A percentile compares a stretch with the other conserved stretches of the same genome.
Conservation (phyloP, 2,797 vertebrate genomes). For the Rhabdophis nuchalis region DNA sequence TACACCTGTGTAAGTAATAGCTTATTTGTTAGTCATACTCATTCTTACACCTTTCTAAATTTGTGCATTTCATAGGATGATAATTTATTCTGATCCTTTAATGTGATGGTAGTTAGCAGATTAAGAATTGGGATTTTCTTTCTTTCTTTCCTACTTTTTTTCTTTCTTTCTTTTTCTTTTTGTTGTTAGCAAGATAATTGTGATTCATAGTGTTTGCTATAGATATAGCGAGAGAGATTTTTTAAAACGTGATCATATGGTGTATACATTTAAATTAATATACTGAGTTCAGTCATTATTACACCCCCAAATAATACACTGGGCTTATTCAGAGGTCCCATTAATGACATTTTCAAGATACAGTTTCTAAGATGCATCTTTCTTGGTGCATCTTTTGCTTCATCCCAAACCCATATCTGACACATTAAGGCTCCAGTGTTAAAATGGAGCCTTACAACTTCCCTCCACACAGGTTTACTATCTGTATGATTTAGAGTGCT, state of each 20-base stretch:
- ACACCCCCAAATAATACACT: not conserved
- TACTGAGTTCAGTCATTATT: not conserved
- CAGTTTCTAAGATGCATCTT: not conserved
- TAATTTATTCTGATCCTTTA: not conserved
- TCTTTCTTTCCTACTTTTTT: too few species aligned
- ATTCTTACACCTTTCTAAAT: not conserved
- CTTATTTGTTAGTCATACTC: not conserved
- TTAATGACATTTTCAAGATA: not conserved
- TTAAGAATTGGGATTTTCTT: not conserved
- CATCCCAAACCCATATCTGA: not conserved
- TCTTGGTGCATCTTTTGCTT: not conserved
- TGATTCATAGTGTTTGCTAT: not conserved
- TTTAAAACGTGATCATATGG: not conserved
- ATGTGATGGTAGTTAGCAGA: not conserved
- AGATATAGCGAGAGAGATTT: conserved; percentile 3
- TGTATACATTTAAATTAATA: not conserved
- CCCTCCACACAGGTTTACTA: not conserved
- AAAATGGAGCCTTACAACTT: not conserved
- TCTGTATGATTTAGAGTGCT: not conserved
- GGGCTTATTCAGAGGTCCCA: not conserved
- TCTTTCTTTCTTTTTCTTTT: not conserved
- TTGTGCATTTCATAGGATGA: not conserved
- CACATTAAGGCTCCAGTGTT: not conserved
- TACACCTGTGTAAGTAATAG: not conserved
- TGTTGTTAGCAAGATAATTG: conserved; percentile 20